Evolutionary conservation across 2,113 vertebrate species (phyloP).

Genomic region (Lethenteron camtschaticum): DNA sequence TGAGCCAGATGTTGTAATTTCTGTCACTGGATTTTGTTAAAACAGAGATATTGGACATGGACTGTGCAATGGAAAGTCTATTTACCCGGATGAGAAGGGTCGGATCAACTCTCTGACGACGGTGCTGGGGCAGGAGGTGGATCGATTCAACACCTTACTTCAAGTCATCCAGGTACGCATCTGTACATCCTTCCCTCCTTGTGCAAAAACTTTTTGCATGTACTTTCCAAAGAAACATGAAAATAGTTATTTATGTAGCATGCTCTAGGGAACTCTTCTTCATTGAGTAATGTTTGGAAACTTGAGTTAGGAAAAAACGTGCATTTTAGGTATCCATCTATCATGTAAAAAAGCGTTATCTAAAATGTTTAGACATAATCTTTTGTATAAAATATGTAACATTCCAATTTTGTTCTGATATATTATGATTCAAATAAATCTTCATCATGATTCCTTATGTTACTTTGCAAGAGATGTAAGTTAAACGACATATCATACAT

Average conservation of each 20-base stretch:
- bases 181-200: too few species aligned
- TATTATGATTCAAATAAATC: neutral
- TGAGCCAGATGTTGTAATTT: neutral
- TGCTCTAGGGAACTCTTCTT: neutral
- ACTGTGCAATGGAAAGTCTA: conserved; percentile 25
- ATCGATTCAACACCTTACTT: conserved; percentile 39
- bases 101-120: conserved; percentile 38
- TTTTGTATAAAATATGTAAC: neutral
- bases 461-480: too few species aligned
- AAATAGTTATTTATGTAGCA: neutral
- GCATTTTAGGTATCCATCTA: too few species aligned
- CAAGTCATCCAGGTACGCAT: conserved; percentile 22
- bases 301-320: too few species aligned
- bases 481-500: too few species aligned
- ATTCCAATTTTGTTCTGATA: neutral
- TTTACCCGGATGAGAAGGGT: conserved; percentile 28
- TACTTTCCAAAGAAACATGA: neutral
- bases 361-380: neutral
- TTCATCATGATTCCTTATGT: too few species aligned
- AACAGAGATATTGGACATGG: conserved; percentile 38
- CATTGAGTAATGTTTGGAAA: too few species aligned
- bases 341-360: too few species aligned
- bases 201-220: too few species aligned
- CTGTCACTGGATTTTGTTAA: conserved; percentile 8
- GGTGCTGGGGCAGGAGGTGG: conserved; percentile 36